Evolutionary conservation across 2,888 invertebrate species (phyloP).

Genomic region (Drosophila macrospina): DNA sequence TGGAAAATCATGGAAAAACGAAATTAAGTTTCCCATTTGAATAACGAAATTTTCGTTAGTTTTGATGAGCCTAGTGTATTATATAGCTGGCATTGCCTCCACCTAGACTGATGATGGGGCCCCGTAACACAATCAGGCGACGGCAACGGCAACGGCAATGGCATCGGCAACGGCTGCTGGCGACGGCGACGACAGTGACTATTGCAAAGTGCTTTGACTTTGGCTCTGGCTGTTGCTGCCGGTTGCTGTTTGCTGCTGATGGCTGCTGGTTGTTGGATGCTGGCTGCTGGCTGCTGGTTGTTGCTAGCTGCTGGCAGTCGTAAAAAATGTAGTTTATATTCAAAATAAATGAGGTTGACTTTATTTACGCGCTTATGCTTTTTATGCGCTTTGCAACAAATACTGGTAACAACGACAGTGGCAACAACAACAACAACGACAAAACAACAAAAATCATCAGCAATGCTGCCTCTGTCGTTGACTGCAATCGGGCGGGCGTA

Average conservation of each 20-base stretch:
- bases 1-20: not conserved
- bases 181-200: slow-evolving; percentile 46
- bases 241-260: slow-evolving; percentile 12
- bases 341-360: slow-evolving; percentile 80
- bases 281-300: slow-evolving; percentile 43
- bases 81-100: slow-evolving; percentile 29
- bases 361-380: slow-evolving; percentile 81
- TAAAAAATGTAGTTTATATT: slow-evolving; percentile 80
- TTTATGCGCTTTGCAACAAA: slow-evolving; percentile 79
- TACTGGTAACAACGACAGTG: slow-evolving; percentile 30
- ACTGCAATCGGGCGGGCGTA: slow-evolving; percentile 48
- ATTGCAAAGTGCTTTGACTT: slow-evolving; percentile 70
- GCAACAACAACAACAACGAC: slow-evolving; percentile 18
- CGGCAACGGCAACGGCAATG: slow-evolving; percentile 22
- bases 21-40: slow-evolving; percentile 3
- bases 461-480: slow-evolving; percentile 45
- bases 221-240: slow-evolving; percentile 35
- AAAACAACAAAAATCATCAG: slow-evolving; percentile 46
- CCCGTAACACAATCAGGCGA: slow-evolving; percentile 34
- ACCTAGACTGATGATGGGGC: slow-evolving; percentile 18
- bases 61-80: slow-evolving; percentile 26
- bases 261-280: slow-evolving; percentile 31
- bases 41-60: slow-evolving; percentile 8
- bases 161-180: slow-evolving; percentile 29
- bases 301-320: slow-evolving; percentile 69